Base-by-base conservation (phyloP, 2,797 vertebrate species). In the Mareca strepera region DNA sequence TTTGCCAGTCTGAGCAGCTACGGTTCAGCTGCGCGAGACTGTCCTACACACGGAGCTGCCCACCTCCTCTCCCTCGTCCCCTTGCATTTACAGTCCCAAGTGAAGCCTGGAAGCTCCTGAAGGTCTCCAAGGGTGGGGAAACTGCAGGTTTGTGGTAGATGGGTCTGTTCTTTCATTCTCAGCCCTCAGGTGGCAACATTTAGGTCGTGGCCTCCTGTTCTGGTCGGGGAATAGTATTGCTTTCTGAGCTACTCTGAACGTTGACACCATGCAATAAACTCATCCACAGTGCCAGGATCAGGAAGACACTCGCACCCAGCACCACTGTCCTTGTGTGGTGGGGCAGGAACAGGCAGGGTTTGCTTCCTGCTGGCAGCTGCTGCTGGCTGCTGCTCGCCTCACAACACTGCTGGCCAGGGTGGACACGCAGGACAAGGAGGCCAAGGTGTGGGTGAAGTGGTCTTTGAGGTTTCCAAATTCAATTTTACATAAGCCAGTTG, bases 241-340 rank as follows among this genome's bases (percentile, higher is more conserved):
- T 90, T 78, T 91, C 37, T 78, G 87, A 83, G 50, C 8, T 55
- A 18, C 33, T 58, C 37, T 11, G 37, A n/a, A 16, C 66, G 92
- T 82, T 81, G 11, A 58, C 11, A 88, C 76, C 9, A 28, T 6
- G 5, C 14, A 77, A 39, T 56, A 82, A 84, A 70, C 21, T 80
- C 25, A 41, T 5, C 13, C 22, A 16, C 20, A 72, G 23, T 35
- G 16, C 20, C 64, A 58, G 17, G 23, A 3, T 66, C 35, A 48
- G 78, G 76, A 92, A n/a, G 41, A 64, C 53, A 28, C 35, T 48
- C 20, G 39, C 8, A 44, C 7, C 3, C 43, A 23, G 17, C 0
- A 0, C 66, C 53, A 8, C 41, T 68, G 80, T 79, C 23, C 28
- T 56, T 41, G 28, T 48, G 29, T 46, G 21, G 21, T 50, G 20